phyloP scores from a whole-genome alignment of 2,888 invertebrate species.

The Fragum sueziense region DNA sequence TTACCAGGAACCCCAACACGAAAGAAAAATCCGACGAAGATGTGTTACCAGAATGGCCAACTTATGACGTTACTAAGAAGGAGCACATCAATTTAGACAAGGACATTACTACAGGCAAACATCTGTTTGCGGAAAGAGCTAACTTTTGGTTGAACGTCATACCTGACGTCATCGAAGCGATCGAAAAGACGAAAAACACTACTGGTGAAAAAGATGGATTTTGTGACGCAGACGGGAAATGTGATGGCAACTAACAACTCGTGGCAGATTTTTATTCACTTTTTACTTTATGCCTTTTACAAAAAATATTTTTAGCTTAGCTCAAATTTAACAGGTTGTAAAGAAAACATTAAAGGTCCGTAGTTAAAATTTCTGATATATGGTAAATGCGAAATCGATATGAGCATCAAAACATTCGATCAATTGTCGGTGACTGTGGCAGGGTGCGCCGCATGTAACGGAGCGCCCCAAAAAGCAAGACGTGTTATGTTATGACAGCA shows the following conservation, averaged over 20 bases:
- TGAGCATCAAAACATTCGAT: too few species aligned
- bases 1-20: neutral
- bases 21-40: neutral
- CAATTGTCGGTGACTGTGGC: too few species aligned
- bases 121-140: neutral
- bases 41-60: neutral
- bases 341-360: too few species aligned
- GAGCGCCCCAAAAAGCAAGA: too few species aligned
- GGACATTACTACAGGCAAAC: neutral
- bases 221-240: neutral
- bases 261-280: too few species aligned
- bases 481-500: too few species aligned
- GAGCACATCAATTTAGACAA: neutral
- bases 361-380: too few species aligned
- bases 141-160: constrained; percentile 11
- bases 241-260: neutral
- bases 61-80: neutral
- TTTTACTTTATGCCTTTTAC: too few species aligned
- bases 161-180: constrained; percentile 1
- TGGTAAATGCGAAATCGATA: too few species aligned
- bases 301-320: too few species aligned
- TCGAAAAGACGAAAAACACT: neutral
- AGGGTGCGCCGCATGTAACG: too few species aligned
- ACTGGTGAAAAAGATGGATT: neutral
- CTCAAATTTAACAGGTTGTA: too few species aligned